Percentiles rank a stretch among this genome's conserved stretches.
Evolutionary conservation across 2,113 vertebrate genomes (phyloP).

Genomic region (Poicephalus meyeri): DNA sequence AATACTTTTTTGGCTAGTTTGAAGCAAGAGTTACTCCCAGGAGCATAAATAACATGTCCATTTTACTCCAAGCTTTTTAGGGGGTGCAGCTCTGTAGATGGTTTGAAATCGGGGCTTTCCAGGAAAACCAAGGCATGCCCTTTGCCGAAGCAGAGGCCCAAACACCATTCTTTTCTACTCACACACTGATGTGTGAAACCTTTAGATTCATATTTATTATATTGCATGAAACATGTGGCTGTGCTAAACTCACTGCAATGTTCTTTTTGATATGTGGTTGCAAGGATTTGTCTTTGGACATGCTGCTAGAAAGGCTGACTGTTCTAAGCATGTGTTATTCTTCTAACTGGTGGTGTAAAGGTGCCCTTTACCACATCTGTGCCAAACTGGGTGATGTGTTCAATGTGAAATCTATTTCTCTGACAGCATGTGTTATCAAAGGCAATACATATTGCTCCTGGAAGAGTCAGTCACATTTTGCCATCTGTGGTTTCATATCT

Average conservation of each 20-base stretch:
- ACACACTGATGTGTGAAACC: background rate
- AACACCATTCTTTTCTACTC: background rate
- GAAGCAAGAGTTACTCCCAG: background rate
- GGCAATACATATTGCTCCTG: background rate
- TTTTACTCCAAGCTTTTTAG: background rate
- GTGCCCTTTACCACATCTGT: background rate
- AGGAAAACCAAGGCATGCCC: background rate
- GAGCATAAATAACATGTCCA: background rate
- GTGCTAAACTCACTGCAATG: background rate
- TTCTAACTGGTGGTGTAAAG: background rate
- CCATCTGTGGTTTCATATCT: background rate
- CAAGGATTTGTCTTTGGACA: background rate
- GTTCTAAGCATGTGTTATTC: fast-evolving
- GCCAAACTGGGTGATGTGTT: background rate
- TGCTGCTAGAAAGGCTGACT: background rate
- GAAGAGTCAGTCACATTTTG: background rate
- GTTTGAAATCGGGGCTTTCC: background rate
- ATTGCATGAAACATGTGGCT: too few relatives aligned
- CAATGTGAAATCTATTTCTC: background rate
- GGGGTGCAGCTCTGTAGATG: background rate
- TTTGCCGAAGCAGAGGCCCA: background rate
- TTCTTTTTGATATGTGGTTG: too few relatives aligned
- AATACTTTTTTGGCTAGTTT: background rate
- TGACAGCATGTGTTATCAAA: background rate
- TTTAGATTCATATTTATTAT: background rate